These are phyloP conservation scores for Raja brachyura DNA, from an alignment of 2,113 vertebrate genomes.

Conservation along the genomic window DNA sequence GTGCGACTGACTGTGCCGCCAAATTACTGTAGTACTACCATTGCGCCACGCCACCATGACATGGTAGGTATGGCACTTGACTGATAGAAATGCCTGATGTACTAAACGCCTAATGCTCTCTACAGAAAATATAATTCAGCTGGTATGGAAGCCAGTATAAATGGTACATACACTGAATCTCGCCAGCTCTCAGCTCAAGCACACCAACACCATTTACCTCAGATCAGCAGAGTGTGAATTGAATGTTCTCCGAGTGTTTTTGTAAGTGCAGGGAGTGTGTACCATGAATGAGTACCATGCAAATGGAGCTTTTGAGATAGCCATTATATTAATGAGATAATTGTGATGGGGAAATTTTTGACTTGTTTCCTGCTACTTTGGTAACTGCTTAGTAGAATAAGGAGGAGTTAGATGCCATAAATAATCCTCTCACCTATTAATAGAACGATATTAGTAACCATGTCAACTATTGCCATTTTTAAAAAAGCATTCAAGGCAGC, in stretches of 20 bases:
- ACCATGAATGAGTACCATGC: neutral
- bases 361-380: no score
- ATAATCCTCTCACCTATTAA: no score
- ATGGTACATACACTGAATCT: neutral
- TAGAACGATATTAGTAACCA: neutral
- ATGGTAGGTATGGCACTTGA: neutral
- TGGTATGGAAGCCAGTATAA: neutral
- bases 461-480: neutral
- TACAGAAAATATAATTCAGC: neutral
- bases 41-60: no score
- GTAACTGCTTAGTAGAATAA: neutral
- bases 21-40: no score
- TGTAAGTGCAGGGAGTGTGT: neutral
- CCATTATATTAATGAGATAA: neutral
- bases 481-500: no score
- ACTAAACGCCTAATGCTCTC: neutral
- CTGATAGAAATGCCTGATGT: conserved; percentile 26
- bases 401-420: neutral
- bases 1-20: no score
- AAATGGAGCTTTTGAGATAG: neutral
- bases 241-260: neutral
- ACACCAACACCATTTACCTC: neutral
- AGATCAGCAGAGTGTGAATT: neutral
- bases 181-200: neutral
- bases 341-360: no score